Base-by-base conservation (phyloP, 2,797 vertebrate genomes). In the Ctenosaura bakeri region DNA sequence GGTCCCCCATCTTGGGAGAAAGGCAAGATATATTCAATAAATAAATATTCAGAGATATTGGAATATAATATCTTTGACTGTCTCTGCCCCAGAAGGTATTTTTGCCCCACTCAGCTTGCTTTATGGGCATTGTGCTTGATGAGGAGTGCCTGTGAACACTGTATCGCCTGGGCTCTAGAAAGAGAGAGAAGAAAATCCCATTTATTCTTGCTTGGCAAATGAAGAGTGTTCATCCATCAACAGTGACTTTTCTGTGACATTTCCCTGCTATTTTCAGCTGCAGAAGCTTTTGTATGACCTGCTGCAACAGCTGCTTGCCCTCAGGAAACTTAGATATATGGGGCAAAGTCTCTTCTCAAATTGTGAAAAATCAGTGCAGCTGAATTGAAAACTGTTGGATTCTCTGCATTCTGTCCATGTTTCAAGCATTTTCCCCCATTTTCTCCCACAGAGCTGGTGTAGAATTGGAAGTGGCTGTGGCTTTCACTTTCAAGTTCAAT, bases 211-310 rank as follows among this genome's bases (percentile, higher is more conserved):
- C n/a, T 90, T 89, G 83, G 64, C 3, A 0, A 35, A 20, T 22
- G 78, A 78, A 35, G 16, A 46, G 13, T 82, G 64, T 20, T 88
- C 59, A 90, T 90, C 69, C 14, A 62, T 94, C 83, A 82, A 56
- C 71, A 89, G 85, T 56, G 3, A 6, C 90, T 92, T 66, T 46
- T 77, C 90, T 38, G 2, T 89, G 83, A 91, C 16, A 59, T 64
- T 90, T 79, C 12, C 29, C 0, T 32, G 35, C 1, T 87, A 64
- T 78, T 94, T 92, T 94, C 52, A 87, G 22, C 59, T 52, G 1
- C 32, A 73, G 84, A 91, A 87, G 59, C 3, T 91, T 91, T 87
- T 71, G 35, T 71, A 6, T 76, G 52, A 29, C 46, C 12, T 90
- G 42, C 35, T 85, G 54, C 69, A 83, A 46, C 85, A 89, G 64